Base-by-base conservation (phyloP, 2,113 vertebrate species). In the Tursiops truncatus region DNA sequence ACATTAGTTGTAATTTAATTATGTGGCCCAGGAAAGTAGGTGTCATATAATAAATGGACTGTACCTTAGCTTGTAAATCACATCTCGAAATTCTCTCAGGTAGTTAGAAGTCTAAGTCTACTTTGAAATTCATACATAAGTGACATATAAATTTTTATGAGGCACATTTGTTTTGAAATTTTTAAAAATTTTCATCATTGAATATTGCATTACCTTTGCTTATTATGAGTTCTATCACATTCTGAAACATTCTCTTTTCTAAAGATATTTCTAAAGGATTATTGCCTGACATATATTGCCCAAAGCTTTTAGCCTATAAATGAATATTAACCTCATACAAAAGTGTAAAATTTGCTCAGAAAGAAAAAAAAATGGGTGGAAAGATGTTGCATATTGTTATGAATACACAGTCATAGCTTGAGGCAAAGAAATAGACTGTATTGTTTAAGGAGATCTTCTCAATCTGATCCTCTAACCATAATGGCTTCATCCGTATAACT, bases 231-330 rank as follows among this genome's bases (percentile, higher is more conserved):
- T 85, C 44, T 71, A 41, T 36, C 50, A 83, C 74, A 83, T 47
- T 60, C 9, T 73, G 47, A 82, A 83, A 62, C 15, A 44, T 95
- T 63, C 23, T 23, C 20, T 85, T 96, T 80, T 93, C 50, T 53
- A 73, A 92, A 18, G 88, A 41, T 67, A 88, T 97, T 93, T 88
- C 25, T 89, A 81, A 88, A 89, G 21, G 33, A 74, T 83, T 73
- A 38, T 65, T 92, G 15, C 74, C 95, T 83, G 36, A 65, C 25
- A 50, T 82, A 12, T 82, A 81, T 53, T 91, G 8, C 62, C 62
- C n/a, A 95, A 95, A 94, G 7, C 36, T 88, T 94, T 86, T 87
- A 76, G 44, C 9, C 63, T 80, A 0, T 63, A 92, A 71, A 31
- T 91, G 63, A 93, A 95, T 89, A 53, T 84, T 82, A 93, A 93